Percentiles rank a stretch among this genome's conserved stretches.
Conservation (phyloP, 2,888 invertebrate species). For the Chymomyza fuscimana region DNA sequence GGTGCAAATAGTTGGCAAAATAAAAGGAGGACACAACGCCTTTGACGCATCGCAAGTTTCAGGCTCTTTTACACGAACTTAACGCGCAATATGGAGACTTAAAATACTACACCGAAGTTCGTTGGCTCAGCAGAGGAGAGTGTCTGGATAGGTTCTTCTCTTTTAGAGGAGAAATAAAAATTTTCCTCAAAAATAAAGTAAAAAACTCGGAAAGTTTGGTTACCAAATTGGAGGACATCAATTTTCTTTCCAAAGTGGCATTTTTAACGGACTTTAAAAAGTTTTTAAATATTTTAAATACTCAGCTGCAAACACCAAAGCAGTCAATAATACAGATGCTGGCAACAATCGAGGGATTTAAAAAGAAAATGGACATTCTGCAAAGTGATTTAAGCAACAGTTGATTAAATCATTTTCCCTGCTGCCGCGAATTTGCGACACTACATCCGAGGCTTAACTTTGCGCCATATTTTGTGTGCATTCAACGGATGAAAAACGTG, state of each 20-base stretch:
- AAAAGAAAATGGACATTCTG: slow-evolving; percentile 6
- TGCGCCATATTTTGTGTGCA: background rate
- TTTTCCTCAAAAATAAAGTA: background rate
- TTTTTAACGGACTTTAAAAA: slow-evolving; percentile 13
- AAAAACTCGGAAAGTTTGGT: background rate
- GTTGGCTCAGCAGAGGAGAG: slow-evolving; percentile 20
- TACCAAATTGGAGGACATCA: background rate
- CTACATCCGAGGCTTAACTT: background rate
- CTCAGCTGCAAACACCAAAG: too few relatives aligned
- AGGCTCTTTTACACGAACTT: slow-evolving; percentile 9
- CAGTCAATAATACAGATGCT: background rate
- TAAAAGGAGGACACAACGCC: slow-evolving; percentile 13
- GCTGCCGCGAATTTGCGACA: background rate
- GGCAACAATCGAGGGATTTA: slow-evolving; percentile 6
- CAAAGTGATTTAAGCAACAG: too few relatives aligned
- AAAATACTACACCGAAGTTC: slow-evolving; percentile 13
- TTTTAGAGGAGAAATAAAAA: background rate
- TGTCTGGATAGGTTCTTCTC: slow-evolving; percentile 10
- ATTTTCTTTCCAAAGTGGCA: slow-evolving; percentile 4
- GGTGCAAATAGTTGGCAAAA: slow-evolving; percentile 10
- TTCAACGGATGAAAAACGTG: background rate
- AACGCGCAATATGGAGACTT: slow-evolving; percentile 17
- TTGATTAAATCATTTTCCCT: slow-evolving; percentile 6
- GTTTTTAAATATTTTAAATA: slow-evolving; percentile 5
- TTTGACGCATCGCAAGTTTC: slow-evolving; percentile 14